phyloP scores from a whole-genome alignment of 2,113 vertebrate species.

The Poeciliopsis occidentalis region DNA sequence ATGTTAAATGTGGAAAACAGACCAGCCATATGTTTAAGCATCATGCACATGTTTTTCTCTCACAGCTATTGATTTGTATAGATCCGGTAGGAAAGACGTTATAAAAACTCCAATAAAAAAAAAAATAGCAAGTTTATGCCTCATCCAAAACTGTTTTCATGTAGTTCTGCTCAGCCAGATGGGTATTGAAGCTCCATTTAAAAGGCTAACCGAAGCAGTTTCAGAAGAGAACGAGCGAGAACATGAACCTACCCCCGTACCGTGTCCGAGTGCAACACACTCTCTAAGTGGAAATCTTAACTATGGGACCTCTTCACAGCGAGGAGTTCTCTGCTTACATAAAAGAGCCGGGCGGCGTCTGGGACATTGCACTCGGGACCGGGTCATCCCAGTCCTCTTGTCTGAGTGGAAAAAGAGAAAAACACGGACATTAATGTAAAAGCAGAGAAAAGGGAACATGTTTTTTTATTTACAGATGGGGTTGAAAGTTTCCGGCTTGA shows the following conservation, averaged over 20 bases:
- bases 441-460: constrained; percentile 62
- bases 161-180: constrained; percentile 35
- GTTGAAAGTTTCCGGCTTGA: constrained; percentile 63
- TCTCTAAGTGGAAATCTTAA: constrained; percentile 82
- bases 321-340: constrained; percentile 79
- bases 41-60: neutral
- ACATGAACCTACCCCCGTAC: constrained; percentile 67
- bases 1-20: neutral
- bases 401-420: constrained; percentile 68
- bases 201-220: constrained; percentile 57
- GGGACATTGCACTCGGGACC: constrained; percentile 79
- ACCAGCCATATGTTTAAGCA: neutral
- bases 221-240: constrained; percentile 49
- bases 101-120: neutral
- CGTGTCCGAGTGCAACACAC: constrained; percentile 48
- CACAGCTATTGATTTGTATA: neutral
- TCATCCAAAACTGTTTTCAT: constrained; percentile 39
- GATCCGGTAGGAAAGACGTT: neutral
- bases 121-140: constrained; percentile 12
- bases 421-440: constrained; percentile 74
- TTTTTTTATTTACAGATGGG: constrained; percentile 43
- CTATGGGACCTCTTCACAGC: constrained; percentile 83
- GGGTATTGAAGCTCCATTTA: constrained; percentile 68
- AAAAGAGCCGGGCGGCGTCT: constrained; percentile 72
- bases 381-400: constrained; percentile 58